Evolutionary conservation across 2,888 invertebrate species (phyloP), one percentile per base, ranked within the genome.

Genomic region (Dendrolimus houi): DNA sequence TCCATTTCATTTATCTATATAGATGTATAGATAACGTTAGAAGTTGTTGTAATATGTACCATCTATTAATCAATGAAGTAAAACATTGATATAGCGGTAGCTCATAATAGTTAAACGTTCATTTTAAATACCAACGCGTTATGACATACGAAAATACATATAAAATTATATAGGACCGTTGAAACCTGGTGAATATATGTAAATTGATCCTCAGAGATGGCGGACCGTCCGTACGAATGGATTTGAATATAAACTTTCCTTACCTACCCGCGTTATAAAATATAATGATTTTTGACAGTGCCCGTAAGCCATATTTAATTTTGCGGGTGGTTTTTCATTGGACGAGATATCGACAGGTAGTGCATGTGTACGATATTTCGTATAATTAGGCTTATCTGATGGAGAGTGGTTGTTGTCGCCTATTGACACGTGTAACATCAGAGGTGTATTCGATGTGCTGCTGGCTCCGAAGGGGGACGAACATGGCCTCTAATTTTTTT

Each of bases 201-300:
- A 90, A 89, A 90, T 90, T 86, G 89, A 87, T 87, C 88, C 89
- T 87, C 77, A 74, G 89, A 90, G 89, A 87, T 86, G 85, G 75
- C 82, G 87, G 87, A 84, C 86, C 79, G 81, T 74, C 83, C 79
- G 85, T 81, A 85, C 80, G 81, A 79, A 77, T 80, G 76, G 83
- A 89, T 90, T 89, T 89, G 87, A 90, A 90, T 89, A 87, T 87
- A 89, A 89, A 89, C 87, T 88, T 88, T 82, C 80, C 77, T 72
- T 75, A 74, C 74, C 75, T 67, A 75, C 77, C 82, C 87, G 80
- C 75, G 65, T 71, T 84, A 85, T 89, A 89, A 89, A 90, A 87
- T 89, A 86, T 89, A 87, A 89, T 88, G 87, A 87, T 89, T 90
- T 90, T 87, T 88, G 88, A 86, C 86, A 83, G 77, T 79, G 81